Conservation (phyloP, 2,888 invertebrate genomes). For the Nyleta sp. region DNA sequence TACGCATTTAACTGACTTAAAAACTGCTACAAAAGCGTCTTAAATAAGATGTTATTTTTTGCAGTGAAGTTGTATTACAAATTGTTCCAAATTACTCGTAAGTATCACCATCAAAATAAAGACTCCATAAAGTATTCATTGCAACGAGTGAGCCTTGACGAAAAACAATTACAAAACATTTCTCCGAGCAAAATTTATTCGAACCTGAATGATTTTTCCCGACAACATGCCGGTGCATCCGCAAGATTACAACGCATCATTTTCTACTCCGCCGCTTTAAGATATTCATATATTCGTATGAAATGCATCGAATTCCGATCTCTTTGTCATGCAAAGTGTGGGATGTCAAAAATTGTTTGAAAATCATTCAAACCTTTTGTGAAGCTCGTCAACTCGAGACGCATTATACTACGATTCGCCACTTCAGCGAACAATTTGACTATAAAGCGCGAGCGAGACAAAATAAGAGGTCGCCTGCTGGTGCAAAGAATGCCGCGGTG, state of each 20-base stretch:
- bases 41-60: too few relatives aligned
- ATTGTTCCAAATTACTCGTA: too few relatives aligned
- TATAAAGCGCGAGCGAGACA: not conserved
- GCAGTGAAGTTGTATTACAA: too few relatives aligned
- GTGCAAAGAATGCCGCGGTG: slow-evolving; percentile 42
- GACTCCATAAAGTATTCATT: too few relatives aligned
- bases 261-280: slow-evolving; percentile 24
- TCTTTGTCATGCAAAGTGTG: slow-evolving; percentile 37
- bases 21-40: too few relatives aligned
- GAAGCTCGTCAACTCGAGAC: slow-evolving; percentile 12
- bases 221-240: slow-evolving; percentile 3
- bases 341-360: slow-evolving; percentile 24
- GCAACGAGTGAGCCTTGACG: not conserved
- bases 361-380: slow-evolving; percentile 18
- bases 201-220: not conserved
- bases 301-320: slow-evolving; percentile 15
- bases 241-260: slow-evolving; percentile 25
- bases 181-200: not conserved
- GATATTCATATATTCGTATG: slow-evolving; percentile 25
- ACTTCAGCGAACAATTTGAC: not conserved
- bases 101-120: too few relatives aligned
- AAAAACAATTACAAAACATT: not conserved
- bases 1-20: too few relatives aligned
- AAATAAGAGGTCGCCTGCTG: slow-evolving; percentile 45
- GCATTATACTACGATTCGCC: not conserved